A percentile compares a stretch with the other conserved stretches of the same genome.
Evolutionary conservation across 2,113 vertebrate species (phyloP).

Genomic region (Lathamus discolor): DNA sequence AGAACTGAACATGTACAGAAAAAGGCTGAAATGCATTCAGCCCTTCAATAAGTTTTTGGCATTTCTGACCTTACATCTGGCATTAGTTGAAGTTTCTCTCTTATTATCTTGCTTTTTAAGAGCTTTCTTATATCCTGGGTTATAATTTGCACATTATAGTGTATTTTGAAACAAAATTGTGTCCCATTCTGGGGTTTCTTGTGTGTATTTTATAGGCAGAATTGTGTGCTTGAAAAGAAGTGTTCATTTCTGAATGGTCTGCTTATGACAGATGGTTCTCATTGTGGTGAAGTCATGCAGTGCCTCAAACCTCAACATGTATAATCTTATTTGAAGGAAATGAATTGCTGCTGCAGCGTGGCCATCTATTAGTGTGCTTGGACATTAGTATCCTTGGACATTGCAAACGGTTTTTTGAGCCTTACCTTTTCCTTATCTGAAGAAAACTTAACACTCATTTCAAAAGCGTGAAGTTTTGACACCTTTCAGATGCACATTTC

Average conservation of each 20-base stretch:
- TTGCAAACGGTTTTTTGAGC: background rate
- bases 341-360: background rate
- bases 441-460: background rate
- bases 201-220: background rate
- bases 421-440: background rate
- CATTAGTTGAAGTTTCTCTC: background rate
- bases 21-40: background rate
- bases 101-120: background rate
- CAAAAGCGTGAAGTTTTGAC: background rate
- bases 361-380: background rate
- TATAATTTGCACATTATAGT: slow-evolving; percentile 54
- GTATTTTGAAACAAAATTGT: slow-evolving; percentile 16
- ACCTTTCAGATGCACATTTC: background rate
- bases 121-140: background rate
- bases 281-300: slow-evolving; percentile 1
- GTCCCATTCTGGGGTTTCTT: slow-evolving; percentile 35
- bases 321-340: slow-evolving; percentile 8
- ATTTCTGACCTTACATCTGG: background rate
- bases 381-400: background rate
- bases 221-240: background rate
- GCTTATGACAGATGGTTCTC: slow-evolving; percentile 32
- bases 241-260: background rate
- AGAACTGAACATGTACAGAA: background rate
- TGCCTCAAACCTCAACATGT: slow-evolving; percentile 46
- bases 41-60: background rate